Conservation (phyloP, 2,888 invertebrate species). For the Dermolepida albohirtum region DNA sequence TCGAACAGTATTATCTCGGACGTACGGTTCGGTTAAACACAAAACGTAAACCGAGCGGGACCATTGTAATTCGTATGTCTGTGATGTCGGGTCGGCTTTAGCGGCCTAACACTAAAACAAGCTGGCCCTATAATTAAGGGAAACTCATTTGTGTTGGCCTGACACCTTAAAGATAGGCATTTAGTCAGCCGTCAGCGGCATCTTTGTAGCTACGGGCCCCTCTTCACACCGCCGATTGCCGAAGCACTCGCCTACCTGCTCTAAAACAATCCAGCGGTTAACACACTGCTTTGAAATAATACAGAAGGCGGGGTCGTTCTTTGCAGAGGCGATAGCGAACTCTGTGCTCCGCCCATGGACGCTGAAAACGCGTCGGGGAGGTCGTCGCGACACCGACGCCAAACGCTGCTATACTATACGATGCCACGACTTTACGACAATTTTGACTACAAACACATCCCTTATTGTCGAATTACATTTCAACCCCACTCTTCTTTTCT, state of each 20-base stretch:
- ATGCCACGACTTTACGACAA: constrained; percentile 10
- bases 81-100: constrained; percentile 52
- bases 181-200: constrained; percentile 67
- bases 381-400: constrained; percentile 49
- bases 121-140: constrained; percentile 66
- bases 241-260: constrained; percentile 66
- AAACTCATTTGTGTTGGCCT: constrained; percentile 67
- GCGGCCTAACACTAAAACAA: constrained; percentile 63
- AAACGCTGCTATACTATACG: neutral
- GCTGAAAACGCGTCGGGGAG: constrained; percentile 48
- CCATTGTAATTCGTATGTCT: constrained; percentile 46
- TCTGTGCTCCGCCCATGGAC: constrained; percentile 55
- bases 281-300: constrained; percentile 64
- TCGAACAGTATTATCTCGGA: constrained; percentile 50
- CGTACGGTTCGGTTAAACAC: constrained; percentile 41
- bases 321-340: constrained; percentile 61
- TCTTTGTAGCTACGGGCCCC: constrained; percentile 62
- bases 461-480: no score
- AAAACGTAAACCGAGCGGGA: neutral
- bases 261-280: constrained; percentile 64
- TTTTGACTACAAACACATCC: no score
- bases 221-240: constrained; percentile 63
- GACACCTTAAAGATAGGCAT: constrained; percentile 67
- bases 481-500: no score
- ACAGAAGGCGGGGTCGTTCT: constrained; percentile 61